Evolutionary conservation across 2,113 vertebrate species (phyloP).

Genomic region (Aplodontia rufa): DNA sequence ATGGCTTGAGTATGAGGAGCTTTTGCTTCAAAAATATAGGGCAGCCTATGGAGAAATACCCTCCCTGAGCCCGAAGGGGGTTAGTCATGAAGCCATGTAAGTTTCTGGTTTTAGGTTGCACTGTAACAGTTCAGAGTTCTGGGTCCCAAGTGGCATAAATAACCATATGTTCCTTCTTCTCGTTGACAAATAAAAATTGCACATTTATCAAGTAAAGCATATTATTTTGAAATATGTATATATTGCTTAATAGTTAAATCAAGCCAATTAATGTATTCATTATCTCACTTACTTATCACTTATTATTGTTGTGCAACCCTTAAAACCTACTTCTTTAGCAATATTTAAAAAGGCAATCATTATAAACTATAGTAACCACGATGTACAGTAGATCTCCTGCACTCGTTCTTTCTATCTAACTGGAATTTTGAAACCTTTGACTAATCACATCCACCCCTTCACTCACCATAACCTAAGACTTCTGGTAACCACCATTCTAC

Average conservation of each 20-base stretch:
- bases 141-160: not conserved
- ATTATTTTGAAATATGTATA: not conserved
- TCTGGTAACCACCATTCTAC: not conserved
- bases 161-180: not conserved
- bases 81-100: not conserved
- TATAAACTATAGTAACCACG: not conserved
- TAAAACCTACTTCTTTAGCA: not conserved
- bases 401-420: not conserved
- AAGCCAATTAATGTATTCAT: not conserved
- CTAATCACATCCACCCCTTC: too few species aligned
- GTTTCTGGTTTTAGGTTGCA: not conserved
- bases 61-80: not conserved
- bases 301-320: not conserved
- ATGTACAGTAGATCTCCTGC: not conserved
- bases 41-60: not conserved
- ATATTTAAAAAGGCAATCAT: not conserved
- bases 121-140: not conserved
- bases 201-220: not conserved
- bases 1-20: not conserved
- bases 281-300: not conserved
- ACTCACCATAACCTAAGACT: accelerated
- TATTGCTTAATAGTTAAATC: not conserved
- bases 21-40: slow-evolving; percentile 25
- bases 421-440: not conserved
- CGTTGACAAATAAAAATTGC: not conserved